phyloP scores from a whole-genome alignment of 2,113 vertebrate species.

The Heptranchias perlo region DNA sequence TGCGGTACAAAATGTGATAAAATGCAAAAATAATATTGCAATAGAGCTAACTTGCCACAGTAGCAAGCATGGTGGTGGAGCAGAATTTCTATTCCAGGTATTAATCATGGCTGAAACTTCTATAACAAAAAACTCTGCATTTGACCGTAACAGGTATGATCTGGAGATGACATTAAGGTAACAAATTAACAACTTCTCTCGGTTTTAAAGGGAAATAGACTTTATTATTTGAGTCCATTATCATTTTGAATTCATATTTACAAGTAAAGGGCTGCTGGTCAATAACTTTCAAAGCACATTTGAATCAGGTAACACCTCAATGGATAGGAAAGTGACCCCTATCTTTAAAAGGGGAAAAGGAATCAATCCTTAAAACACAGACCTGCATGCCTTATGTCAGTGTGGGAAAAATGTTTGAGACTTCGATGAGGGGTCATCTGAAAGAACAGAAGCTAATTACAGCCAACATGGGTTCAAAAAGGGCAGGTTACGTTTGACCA shows the following conservation, averaged over 20 bases:
- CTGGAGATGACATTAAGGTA: not conserved
- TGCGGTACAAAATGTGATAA: not conserved
- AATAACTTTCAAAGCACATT: not conserved
- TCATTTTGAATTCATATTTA: not conserved
- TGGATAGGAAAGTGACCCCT: not conserved
- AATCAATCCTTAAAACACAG: not conserved
- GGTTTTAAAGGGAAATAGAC: not conserved
- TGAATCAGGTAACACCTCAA: not conserved
- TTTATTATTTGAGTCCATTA: not conserved
- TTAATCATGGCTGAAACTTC: not conserved
- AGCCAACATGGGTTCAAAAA: not conserved
- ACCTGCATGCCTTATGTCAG: not conserved
- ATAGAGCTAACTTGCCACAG: not conserved
- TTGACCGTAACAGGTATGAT: not conserved
- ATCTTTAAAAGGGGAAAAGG: not conserved
- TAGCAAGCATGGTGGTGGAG: not conserved
- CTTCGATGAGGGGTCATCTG: not conserved
- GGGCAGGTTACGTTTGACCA: not conserved
- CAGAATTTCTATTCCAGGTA: not conserved
- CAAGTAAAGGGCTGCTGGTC: not conserved
- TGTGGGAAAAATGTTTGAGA: not conserved
- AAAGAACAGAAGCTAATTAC: not conserved
- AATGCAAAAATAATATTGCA: not conserved
- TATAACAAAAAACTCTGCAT: not conserved
- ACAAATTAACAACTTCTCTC: not conserved